Percentiles rank a stretch among this genome's conserved stretches.
These are phyloP conservation scores for Micoletzkya japonica DNA, from an alignment of 2,888 invertebrate species.

Conservation along the genomic window DNA sequence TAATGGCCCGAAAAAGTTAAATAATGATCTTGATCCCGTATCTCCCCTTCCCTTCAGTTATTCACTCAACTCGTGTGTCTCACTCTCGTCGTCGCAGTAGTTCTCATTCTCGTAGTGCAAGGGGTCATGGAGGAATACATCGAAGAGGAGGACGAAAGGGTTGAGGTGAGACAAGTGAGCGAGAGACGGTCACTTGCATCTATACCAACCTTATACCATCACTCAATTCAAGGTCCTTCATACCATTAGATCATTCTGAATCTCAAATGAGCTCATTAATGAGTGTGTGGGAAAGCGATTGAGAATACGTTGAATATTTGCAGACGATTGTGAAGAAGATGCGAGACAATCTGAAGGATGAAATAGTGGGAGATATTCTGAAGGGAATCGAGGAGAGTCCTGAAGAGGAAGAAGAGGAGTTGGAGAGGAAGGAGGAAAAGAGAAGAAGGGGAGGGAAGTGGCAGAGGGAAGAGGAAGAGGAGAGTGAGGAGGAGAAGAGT, in stretches of 20 bases:
- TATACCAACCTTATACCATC: too few relatives aligned
- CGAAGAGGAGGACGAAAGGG: slow-evolving; percentile 16
- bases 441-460: slow-evolving; percentile 5
- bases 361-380: slow-evolving; percentile 18
- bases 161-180: slow-evolving; percentile 3
- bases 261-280: too few relatives aligned
- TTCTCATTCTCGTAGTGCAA: slow-evolving; percentile 15
- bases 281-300: too few relatives aligned
- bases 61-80: slow-evolving; percentile 24
- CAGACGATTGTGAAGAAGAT: slow-evolving; percentile 18
- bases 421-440: slow-evolving; percentile 2
- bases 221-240: too few relatives aligned
- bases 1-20: neutral
- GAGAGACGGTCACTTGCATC: too few relatives aligned
- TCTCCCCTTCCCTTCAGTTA: neutral
- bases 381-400: slow-evolving; percentile 8
- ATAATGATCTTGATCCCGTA: neutral
- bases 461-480: slow-evolving; percentile 14
- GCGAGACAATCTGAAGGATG: slow-evolving; percentile 15
- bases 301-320: too few relatives aligned
- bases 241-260: too few relatives aligned
- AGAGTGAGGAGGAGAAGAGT: neutral
- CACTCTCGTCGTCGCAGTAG: slow-evolving; percentile 13
- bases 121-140: slow-evolving; percentile 22
- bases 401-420: slow-evolving; percentile 8